Conservation (phyloP, 2,888 invertebrate species). For the Eupithecia abbreviata region DNA sequence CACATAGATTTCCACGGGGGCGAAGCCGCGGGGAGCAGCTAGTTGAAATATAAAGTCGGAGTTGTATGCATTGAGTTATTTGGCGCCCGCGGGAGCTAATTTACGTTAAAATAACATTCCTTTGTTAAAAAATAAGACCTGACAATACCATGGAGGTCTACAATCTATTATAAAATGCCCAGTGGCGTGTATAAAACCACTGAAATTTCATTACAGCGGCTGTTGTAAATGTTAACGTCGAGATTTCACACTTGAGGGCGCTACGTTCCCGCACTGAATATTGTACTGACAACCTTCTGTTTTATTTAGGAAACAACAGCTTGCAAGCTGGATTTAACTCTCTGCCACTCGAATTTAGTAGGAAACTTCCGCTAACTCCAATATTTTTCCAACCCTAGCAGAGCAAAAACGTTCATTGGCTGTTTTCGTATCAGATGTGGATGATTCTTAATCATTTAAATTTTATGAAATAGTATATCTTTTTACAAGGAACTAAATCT, state of each 20-base stretch:
- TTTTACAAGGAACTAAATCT: no score
- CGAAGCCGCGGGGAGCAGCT: no score
- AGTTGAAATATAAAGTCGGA: no score
- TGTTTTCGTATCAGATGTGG: not conserved
- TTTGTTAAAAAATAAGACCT: not conserved
- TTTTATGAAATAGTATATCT: not conserved
- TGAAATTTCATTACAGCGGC: slow-evolving; percentile 28
- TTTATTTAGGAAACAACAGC: slow-evolving; percentile 18
- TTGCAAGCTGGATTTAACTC: not conserved
- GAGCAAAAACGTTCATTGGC: not conserved
- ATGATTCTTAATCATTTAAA: not conserved
- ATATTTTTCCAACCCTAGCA: not conserved
- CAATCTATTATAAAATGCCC: not conserved
- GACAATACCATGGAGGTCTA: not conserved
- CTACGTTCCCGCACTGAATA: not conserved
- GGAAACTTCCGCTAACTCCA: not conserved
- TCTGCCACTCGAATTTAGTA: not conserved
- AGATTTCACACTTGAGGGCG: slow-evolving; percentile 16
- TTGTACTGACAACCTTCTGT: slow-evolving; percentile 20
- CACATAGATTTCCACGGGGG: no score
- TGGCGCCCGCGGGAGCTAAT: not conserved
- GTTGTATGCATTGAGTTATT: not conserved
- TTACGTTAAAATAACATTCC: not conserved
- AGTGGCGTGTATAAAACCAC: slow-evolving; percentile 23
- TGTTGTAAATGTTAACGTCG: slow-evolving; percentile 24